These are phyloP conservation scores for Chromis chromis DNA, from an alignment of 2,797 vertebrate species.

Conservation along the genomic window DNA sequence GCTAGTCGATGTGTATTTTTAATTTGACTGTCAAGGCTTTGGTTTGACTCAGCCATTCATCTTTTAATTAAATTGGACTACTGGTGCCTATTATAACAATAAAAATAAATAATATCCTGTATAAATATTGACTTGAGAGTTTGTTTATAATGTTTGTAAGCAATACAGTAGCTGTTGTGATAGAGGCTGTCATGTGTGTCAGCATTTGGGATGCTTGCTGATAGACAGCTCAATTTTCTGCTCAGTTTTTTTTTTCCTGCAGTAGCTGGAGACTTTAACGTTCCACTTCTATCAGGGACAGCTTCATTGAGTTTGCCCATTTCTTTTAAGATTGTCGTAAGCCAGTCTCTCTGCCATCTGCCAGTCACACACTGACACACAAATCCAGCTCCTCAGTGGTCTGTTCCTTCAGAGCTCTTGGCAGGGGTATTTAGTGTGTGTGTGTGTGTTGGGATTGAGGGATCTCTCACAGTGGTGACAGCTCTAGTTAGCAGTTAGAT, in stretches of 20 bases:
- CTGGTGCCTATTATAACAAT: background rate
- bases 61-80: background rate
- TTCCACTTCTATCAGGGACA: slow-evolving; percentile 36
- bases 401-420: slow-evolving; percentile 18
- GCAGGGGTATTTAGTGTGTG: slow-evolving; percentile 9
- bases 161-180: background rate
- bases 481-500: slow-evolving; percentile 52
- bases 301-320: slow-evolving; percentile 27
- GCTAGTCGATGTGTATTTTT: slow-evolving; percentile 1
- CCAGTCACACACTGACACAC: slow-evolving; percentile 36
- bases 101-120: background rate
- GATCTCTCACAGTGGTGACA: slow-evolving; percentile 62
- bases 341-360: slow-evolving; percentile 26
- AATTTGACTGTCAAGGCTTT: background rate
- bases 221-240: slow-evolving; percentile 14
- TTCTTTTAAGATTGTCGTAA: slow-evolving; percentile 31
- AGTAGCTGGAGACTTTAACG: slow-evolving; percentile 16
- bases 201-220: background rate
- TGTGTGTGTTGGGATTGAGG: slow-evolving; percentile 6
- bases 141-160: slow-evolving; percentile 10
- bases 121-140: slow-evolving; percentile 13
- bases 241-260: slow-evolving; percentile 13
- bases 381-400: slow-evolving; percentile 36
- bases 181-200: background rate
- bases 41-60: slow-evolving; percentile 12